Conservation (phyloP, 2,113 vertebrate genomes). For the Eulemur rufifrons region DNA sequence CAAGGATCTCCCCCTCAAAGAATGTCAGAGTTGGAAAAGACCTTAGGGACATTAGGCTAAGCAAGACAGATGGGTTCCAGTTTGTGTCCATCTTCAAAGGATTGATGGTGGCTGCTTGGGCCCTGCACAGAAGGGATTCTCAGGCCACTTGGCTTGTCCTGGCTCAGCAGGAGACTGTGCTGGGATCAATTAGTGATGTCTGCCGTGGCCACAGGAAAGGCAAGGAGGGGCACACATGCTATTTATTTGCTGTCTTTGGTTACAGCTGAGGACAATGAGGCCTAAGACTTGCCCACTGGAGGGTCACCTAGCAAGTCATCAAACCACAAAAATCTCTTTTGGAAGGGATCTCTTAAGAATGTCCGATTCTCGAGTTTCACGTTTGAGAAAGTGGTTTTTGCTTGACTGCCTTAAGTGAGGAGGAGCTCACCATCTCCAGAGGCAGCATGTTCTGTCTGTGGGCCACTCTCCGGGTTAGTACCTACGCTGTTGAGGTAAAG, state of each 20-base stretch:
- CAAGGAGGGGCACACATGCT: neutral
- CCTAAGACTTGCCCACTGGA: neutral
- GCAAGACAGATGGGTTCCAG: neutral
- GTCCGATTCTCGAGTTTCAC: neutral
- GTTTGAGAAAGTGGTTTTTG: neutral
- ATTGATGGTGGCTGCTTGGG: neutral
- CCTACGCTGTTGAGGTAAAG: neutral
- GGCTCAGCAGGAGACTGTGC: neutral
- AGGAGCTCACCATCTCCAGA: neutral
- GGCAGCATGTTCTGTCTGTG: neutral
- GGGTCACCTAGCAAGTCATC: neutral
- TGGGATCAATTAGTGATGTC: conserved; percentile 47
- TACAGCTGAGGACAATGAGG: neutral
- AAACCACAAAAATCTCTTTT: neutral
- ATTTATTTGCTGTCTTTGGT: neutral
- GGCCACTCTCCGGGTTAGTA: neutral
- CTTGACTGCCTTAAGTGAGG: neutral
- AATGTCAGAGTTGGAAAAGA: neutral
- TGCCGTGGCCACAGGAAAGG: neutral
- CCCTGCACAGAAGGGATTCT: neutral
- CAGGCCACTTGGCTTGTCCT: neutral
- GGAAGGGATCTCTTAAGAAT: neutral
- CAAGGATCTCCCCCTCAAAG: neutral
- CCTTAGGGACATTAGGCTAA: neutral
- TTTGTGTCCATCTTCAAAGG: neutral